Evolutionary conservation across 2,113 vertebrate genomes (phyloP), one percentile per base, ranked within the genome.

Genomic region (Kryptolebias marmoratus): DNA sequence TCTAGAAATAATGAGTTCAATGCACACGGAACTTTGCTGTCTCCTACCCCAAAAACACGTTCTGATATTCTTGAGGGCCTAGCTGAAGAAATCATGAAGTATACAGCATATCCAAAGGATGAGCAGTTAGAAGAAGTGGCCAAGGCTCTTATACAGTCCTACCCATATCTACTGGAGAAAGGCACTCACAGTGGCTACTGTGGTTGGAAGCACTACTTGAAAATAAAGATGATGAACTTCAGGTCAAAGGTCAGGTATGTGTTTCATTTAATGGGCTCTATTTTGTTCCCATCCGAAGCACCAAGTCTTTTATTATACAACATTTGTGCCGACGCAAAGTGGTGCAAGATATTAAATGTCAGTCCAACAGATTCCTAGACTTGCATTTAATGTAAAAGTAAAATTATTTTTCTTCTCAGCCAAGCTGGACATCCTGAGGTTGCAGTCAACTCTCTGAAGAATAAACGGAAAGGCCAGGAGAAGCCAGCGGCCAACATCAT

Each of bases 51-150:
- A 15, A 56, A 56, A 56, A 31, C 28, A 14, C 54, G 14, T 15
- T 56, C 54, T 31, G 28, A 56, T 56, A 56, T 56, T 56, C 54
- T 56, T 56, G 54, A 56, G 12, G 56, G 31, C 56, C 58, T 60
- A 12, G 39, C 58, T 44, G 36, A 42, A 44, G 57, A 59, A 59
- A 59, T 59, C 14, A 59, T 59, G 16, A 59, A 39, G 15, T 59
- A 59, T 39, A 59, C 57, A 18, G 15, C 31, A 36, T 58, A 58
- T 16, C 56, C 30, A 39, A 58, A 16, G 15, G 56, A 58, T 16
- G 30, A 58, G 30, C 56, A 58, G 5, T 58, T 32, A 36, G 56
- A 58, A 58, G 56, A 58, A 36, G 56, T 58, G 5, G 14, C 56
- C 9, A 31, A 28, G 28, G 54, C 54, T 56, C 28, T 56, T 9